Evolutionary conservation across 2,113 vertebrate species (phyloP), one percentile per base, ranked within the genome.

Genomic region (Myiozetetes cayanensis): DNA sequence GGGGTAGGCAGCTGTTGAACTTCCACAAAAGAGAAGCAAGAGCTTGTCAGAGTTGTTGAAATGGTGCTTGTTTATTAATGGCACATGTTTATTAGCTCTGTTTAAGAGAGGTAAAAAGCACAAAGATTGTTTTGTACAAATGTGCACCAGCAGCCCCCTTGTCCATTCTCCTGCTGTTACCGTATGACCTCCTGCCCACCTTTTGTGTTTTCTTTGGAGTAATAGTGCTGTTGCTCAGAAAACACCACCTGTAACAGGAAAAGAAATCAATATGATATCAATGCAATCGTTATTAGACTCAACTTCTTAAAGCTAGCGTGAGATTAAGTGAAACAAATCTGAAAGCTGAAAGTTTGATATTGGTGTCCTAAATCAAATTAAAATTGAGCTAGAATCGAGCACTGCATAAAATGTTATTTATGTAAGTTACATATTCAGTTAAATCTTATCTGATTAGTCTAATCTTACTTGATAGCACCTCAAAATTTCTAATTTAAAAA

Each of bases 361-460:
- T 90, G 76, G 50, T 94, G 79, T 95, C 82, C 41, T 96, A 93
- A 94, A 97, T 94, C 80, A 94, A 95, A 94, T 96, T 96, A 90
- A 93, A 93, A 82, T 92, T 50, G 81, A 95, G 82, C 70, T 68
- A 77, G 85, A 94, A 89, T 70, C 0, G 2, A 94, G 89, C 50
- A 76, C 67, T 75, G 90, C 67, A 37, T 90, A 85, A 96, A 95
- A 94, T 85, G 85, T 89, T 97, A 68, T 85, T 93, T 97, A 91
- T 86, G 71, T 33, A 95, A 82, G 58, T 91, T 87, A 89, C 2
- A 4, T 90, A 75, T 95, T 85, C 67, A 70, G 87, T 89, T 92
- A 83, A 89, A 88, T 95, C 90, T 89, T 92, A 93, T 92, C 77
- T 92, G n/a, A 7, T 93, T 94, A 81, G 37, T 84, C 91, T 96